Base-by-base conservation (phyloP, 1,140 invertebrate genomes). In the Lepidurus packardi region DNA sequence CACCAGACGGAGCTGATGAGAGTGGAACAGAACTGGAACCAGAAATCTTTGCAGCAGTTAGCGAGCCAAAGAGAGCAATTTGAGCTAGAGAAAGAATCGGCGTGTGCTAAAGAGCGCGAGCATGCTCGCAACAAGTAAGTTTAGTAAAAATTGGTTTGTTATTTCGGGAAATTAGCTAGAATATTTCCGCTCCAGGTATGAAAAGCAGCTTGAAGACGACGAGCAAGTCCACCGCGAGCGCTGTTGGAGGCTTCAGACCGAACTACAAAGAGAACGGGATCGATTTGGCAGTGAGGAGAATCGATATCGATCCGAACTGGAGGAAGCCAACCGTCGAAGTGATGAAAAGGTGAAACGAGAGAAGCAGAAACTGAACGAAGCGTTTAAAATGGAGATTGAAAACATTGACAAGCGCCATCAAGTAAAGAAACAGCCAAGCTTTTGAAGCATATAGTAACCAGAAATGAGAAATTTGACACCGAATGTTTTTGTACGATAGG, bases 1-100 rank as follows among this genome's bases (percentile, higher is more conserved):
- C 90, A 91, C 82, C 88, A 90, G 53, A 85, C 87, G 79, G 82
- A 83, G 74, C 13, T 83, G 8, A 87, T 88, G 77, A 88, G 90
- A 75, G 82, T 86, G 0, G 89, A 90, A 81, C 82, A 89, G 73
- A 84, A 87, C 9, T 85, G 85, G 3, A 85, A 87, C 77, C 83
- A 89, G 65, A 85, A 88, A 79, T 84, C 86, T n/a, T 85, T 87
- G 81, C 85, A 88, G 73, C 87, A 88, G n/a, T 77, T 87, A 21
- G 85, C 86, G 43, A 83, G 87, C 74, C 79, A 87, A 42, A 83
- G 86, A 75, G 82, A 87, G n/a, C 85, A 88, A 76, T 81, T 88
- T 16, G 84, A 85, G 9, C 83, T 82, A 11, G 86, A 85, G 78
- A 84, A 86, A 44, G 86, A 88, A 44, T 86, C 86, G 79, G 81